Percentiles rank a stretch among this genome's conserved stretches.
phyloP scores from a whole-genome alignment of 2,113 vertebrate species.

The Eidolon helvum region DNA sequence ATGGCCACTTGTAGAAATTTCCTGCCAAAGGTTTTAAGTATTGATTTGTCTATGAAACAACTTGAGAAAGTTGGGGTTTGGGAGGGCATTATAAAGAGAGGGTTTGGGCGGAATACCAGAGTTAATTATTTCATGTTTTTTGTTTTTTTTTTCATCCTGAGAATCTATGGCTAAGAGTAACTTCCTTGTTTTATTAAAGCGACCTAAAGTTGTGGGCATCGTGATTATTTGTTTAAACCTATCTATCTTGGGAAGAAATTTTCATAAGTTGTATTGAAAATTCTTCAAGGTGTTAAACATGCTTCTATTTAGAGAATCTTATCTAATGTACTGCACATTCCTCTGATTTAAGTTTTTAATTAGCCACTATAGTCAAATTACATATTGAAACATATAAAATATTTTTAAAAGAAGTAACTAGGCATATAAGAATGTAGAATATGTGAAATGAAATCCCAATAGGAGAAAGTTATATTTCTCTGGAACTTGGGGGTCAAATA shows the following conservation, averaged over 20 bases:
- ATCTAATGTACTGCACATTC: neutral
- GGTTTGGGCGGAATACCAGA: neutral
- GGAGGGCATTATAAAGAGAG: fast-evolving
- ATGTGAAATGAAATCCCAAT: neutral
- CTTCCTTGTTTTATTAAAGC: neutral
- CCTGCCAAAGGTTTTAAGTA: neutral
- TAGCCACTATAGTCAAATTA: neutral
- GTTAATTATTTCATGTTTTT: neutral
- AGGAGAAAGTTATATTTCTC: neutral
- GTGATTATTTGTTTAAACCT: neutral
- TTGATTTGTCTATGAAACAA: neutral
- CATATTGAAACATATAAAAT: neutral
- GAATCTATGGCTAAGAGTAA: neutral
- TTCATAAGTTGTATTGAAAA: neutral
- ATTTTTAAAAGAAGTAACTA: neutral
- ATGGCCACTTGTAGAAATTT: neutral
- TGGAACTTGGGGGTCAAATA: neutral
- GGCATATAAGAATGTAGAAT: neutral
- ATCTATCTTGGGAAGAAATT: neutral
- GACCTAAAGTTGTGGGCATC: neutral
- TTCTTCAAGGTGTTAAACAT: neutral
- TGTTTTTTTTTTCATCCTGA: neutral
- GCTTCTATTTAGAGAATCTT: neutral
- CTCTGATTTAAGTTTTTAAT: neutral
- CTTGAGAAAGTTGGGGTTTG: neutral